phyloP scores from a whole-genome alignment of 1,140 invertebrate genomes.

The Bombus impatiens region DNA sequence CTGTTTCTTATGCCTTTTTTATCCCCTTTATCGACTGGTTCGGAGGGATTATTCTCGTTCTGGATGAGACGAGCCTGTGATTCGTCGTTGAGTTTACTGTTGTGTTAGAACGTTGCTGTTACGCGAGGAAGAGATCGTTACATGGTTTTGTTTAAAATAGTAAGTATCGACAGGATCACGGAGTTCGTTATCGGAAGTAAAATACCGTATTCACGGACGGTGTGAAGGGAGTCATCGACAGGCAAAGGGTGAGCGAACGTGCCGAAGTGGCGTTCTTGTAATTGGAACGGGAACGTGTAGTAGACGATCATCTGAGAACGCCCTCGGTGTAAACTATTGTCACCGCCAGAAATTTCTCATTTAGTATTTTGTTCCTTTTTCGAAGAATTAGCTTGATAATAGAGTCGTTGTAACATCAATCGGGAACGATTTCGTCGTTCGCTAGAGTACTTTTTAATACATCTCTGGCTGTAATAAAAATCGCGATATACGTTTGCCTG shows the following conservation, averaged over 20 bases:
- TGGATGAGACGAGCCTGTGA: not conserved
- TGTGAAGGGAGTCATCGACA: constrained; percentile 16
- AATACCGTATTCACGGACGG: constrained; percentile 3
- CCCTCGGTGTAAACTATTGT: constrained; percentile 22
- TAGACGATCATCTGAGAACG: constrained; percentile 31
- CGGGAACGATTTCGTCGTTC: not conserved
- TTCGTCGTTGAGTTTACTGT: not conserved
- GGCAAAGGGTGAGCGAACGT: constrained; percentile 39
- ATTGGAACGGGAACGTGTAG: constrained; percentile 48
- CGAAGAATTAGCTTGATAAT: not conserved
- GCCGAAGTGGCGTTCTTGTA: constrained; percentile 51
- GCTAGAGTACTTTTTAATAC: not conserved
- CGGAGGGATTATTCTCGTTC: not conserved
- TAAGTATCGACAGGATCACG: not conserved
- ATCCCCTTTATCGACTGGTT: not conserved
- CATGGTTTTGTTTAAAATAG: not conserved
- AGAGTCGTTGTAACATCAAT: not conserved
- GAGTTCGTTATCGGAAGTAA: constrained; percentile 8
- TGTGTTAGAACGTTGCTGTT: not conserved
- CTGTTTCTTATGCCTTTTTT: not conserved
- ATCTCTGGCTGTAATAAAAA: not conserved
- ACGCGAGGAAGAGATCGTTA: not conserved
- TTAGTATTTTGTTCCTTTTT: not conserved
- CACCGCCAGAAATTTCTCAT: not conserved
- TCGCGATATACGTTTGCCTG: not conserved